Conservation (phyloP, 2,113 vertebrate species). For the Thermophis baileyi region DNA sequence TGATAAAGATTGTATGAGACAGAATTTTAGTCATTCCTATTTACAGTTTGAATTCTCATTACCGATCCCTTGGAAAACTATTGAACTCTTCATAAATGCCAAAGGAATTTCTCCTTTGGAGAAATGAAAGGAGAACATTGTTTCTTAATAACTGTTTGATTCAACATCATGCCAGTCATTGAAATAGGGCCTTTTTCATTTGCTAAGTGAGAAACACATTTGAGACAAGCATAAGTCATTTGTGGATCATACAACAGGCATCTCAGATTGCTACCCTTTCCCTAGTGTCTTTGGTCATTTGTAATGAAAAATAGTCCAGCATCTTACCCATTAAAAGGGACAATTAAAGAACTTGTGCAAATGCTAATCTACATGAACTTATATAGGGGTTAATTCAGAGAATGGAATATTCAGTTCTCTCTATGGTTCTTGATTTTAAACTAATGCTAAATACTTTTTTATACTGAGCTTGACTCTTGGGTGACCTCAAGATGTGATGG, state of each 20-base stretch:
- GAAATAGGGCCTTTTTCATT: slow-evolving; percentile 40
- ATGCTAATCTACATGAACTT: neutral
- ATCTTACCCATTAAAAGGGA: slow-evolving; percentile 12
- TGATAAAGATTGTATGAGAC: slow-evolving; percentile 24
- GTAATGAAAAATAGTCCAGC: neutral
- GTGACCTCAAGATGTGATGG: neutral
- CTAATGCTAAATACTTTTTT: neutral
- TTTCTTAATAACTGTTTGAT: slow-evolving; percentile 32
- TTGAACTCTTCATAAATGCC: neutral
- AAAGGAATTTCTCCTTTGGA: neutral
- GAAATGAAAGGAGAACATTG: slow-evolving; percentile 7
- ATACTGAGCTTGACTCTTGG: neutral
- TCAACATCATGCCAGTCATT: slow-evolving; percentile 50
- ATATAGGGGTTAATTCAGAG: neutral
- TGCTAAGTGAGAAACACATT: slow-evolving; percentile 49
- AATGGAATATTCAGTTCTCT: neutral
- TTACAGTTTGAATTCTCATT: slow-evolving; percentile 3
- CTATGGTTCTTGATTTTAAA: neutral
- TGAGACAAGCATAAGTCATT: slow-evolving; percentile 45
- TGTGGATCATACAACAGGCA: slow-evolving; percentile 43
- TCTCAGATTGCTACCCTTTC: slow-evolving; percentile 40
- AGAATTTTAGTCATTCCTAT: neutral
- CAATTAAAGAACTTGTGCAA: neutral
- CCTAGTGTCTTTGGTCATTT: slow-evolving; percentile 35
- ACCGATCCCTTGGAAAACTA: slow-evolving; percentile 3